Percentiles rank a stretch among this genome's conserved stretches.
Evolutionary conservation across 2,888 invertebrate genomes (phyloP).

Genomic region (Tetropium fuscum): DNA sequence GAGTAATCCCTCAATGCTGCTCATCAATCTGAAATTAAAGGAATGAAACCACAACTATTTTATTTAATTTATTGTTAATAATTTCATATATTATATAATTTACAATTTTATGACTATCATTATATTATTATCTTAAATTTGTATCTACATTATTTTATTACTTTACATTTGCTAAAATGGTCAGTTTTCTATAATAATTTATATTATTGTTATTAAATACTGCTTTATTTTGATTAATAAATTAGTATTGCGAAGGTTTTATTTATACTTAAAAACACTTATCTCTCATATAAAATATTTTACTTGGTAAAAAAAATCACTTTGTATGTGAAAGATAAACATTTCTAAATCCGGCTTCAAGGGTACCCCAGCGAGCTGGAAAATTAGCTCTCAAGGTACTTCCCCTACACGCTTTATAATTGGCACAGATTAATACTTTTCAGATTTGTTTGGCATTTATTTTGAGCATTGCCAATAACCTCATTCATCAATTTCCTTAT

Average conservation of each 20-base stretch:
- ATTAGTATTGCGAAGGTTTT: conserved; percentile 18
- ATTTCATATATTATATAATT: conserved; percentile 32
- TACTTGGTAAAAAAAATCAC: conserved; percentile 22
- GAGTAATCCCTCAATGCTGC: too few species aligned
- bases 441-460: conserved; percentile 20
- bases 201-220: conserved; percentile 39
- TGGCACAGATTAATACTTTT: conserved; percentile 24
- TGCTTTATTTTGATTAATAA: conserved; percentile 28
- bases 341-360: conserved; percentile 3
- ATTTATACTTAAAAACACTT: conserved; percentile 2
- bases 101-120: conserved; percentile 37
- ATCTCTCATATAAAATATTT: conserved; percentile 17
- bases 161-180: conserved; percentile 51
- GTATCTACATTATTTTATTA: conserved; percentile 46
- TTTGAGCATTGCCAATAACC: conserved; percentile 25
- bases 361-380: not conserved
- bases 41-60: conserved; percentile 3
- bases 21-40: too few species aligned
- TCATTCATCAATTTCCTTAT: not conserved
- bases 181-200: conserved; percentile 46
- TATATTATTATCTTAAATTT: conserved; percentile 33
- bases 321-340: conserved; percentile 17
- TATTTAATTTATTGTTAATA: conserved; percentile 23
- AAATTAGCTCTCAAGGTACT: conserved; percentile 4
- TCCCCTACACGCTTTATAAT: conserved; percentile 5